phyloP scores from a whole-genome alignment of 2,113 vertebrate species.

The Pardalotus punctatus region DNA sequence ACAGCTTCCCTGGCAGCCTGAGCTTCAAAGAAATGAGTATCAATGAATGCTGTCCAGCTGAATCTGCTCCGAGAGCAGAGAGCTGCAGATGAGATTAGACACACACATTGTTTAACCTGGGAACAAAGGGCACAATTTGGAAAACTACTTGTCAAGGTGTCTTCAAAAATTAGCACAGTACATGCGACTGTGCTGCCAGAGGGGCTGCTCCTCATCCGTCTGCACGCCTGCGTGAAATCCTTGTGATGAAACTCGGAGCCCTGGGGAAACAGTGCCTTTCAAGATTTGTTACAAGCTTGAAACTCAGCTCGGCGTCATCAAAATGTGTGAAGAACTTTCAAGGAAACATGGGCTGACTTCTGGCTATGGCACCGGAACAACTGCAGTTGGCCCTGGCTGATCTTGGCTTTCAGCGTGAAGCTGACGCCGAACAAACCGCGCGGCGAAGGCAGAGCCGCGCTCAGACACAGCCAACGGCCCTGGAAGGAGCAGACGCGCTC shows the following conservation, averaged over 20 bases:
- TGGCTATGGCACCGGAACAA: neutral
- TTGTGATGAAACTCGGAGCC: neutral
- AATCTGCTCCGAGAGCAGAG: neutral
- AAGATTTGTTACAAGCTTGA: neutral
- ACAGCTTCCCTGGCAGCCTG: neutral
- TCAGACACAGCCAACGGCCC: too few relatives aligned
- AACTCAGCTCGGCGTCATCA: conserved; percentile 15
- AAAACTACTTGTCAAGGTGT: neutral
- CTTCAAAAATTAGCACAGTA: neutral
- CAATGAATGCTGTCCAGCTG: neutral
- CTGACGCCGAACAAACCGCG: neutral
- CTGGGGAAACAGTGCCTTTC: neutral
- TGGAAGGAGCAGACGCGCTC: too few relatives aligned
- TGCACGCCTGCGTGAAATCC: neutral
- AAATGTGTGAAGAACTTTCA: neutral
- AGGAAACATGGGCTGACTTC: neutral
- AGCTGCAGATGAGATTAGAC: neutral
- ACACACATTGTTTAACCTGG: neutral
- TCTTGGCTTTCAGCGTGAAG: neutral
- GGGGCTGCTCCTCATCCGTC: neutral
- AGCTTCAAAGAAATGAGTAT: neutral
- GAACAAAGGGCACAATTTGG: neutral
- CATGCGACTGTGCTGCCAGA: neutral
- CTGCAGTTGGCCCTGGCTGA: neutral
- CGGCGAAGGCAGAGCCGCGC: too few relatives aligned